Conservation (phyloP, 2,113 vertebrate species). For the Ploceus nigricollis region DNA sequence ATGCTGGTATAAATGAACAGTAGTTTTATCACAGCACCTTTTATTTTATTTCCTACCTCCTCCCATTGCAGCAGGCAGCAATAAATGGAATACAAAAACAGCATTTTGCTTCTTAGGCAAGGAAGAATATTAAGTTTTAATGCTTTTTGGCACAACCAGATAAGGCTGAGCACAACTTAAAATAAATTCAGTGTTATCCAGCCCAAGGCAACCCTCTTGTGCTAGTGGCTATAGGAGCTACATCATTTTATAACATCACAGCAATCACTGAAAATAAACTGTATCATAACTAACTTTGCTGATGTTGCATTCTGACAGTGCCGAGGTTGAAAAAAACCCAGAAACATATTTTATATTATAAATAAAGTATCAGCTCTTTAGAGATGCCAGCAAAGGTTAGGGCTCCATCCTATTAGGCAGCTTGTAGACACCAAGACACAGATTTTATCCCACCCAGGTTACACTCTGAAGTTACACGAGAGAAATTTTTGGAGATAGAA, state of each 20-base stretch:
- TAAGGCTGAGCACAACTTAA: background rate
- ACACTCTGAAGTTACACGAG: background rate
- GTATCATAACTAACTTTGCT: background rate
- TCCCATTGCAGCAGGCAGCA: background rate
- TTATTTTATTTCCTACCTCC: background rate
- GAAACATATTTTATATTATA: background rate
- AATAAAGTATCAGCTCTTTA: background rate
- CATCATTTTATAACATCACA: background rate
- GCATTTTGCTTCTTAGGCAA: background rate
- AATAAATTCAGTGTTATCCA: background rate
- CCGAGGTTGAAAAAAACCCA: background rate
- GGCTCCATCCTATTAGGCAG: background rate
- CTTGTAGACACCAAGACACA: background rate
- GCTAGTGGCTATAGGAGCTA: background rate
- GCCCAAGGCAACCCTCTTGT: background rate
- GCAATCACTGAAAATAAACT: background rate
- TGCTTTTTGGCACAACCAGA: background rate
- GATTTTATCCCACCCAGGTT: background rate
- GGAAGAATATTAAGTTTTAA: background rate
- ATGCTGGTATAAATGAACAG: background rate
- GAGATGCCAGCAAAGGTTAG: background rate
- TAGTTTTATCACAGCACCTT: background rate
- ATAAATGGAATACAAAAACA: background rate
- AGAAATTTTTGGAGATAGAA: background rate
- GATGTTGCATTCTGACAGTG: background rate